Evolutionary conservation across 2,888 invertebrate genomes (phyloP).

Genomic region (Pristionchus arcanus): DNA sequence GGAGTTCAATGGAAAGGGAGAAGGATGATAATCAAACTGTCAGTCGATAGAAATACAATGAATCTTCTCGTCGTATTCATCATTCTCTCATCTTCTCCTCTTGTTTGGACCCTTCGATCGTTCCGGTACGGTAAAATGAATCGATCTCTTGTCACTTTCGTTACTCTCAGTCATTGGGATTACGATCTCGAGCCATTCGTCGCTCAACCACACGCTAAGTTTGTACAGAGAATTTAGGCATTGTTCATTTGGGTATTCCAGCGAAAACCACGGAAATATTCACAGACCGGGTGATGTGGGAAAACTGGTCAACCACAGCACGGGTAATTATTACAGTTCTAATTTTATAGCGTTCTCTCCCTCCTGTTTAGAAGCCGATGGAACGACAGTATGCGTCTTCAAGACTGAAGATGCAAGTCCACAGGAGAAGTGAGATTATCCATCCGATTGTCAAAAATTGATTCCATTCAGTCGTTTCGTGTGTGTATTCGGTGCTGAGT

Average conservation of each 20-base stretch:
- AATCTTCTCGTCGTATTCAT: background rate
- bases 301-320: background rate
- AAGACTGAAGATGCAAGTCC: background rate
- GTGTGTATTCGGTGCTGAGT: background rate
- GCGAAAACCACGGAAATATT: background rate
- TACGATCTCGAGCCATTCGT: slow-evolving; percentile 5
- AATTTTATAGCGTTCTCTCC: background rate
- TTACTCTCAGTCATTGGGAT: slow-evolving; percentile 21
- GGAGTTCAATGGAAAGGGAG: background rate
- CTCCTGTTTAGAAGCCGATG: background rate
- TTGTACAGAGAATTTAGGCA: background rate
- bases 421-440: background rate
- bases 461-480: background rate
- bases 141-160: background rate
- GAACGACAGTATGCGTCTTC: background rate
- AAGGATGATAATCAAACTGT: background rate
- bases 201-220: background rate
- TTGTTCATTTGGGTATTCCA: background rate
- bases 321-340: background rate
- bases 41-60: background rate
- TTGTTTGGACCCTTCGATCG: background rate
- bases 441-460: background rate
- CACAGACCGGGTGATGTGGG: background rate
- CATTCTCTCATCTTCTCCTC: background rate
- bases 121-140: slow-evolving; percentile 13